phyloP scores from a whole-genome alignment of 2,888 invertebrate genomes.

The Dendrolimus pini region DNA sequence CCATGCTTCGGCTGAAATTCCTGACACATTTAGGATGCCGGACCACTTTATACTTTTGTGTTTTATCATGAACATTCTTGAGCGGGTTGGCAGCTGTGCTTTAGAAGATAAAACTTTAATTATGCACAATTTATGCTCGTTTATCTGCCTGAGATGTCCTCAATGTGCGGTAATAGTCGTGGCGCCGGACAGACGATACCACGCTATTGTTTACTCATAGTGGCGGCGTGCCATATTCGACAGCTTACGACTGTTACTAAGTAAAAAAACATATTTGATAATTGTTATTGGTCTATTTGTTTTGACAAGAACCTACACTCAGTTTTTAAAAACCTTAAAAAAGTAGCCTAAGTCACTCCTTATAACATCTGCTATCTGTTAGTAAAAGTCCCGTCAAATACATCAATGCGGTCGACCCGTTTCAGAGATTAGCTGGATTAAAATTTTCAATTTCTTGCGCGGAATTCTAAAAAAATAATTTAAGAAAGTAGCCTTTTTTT shows the following conservation, averaged over 20 bases:
- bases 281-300: too few species aligned
- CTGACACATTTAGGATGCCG: slow-evolving; percentile 1
- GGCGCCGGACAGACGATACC: slow-evolving; percentile 48
- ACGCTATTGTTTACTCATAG: slow-evolving; percentile 37
- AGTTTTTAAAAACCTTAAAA: too few species aligned
- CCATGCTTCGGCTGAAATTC: slow-evolving; percentile 10
- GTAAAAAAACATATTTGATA: slow-evolving; percentile 23
- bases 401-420: too few species aligned
- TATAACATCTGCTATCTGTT: too few species aligned
- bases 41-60: background rate
- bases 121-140: slow-evolving; percentile 36
- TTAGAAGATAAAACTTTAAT: slow-evolving; percentile 29
- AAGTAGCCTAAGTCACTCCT: too few species aligned
- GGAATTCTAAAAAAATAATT: too few species aligned
- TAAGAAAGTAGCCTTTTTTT: too few species aligned
- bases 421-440: too few species aligned
- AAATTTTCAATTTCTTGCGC: too few species aligned
- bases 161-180: slow-evolving; percentile 44
- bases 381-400: too few species aligned
- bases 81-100: background rate
- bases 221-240: slow-evolving; percentile 16
- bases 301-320: too few species aligned
- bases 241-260: slow-evolving; percentile 20
- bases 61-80: background rate
- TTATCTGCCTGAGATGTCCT: slow-evolving; percentile 40